Evolutionary conservation across 2,888 invertebrate genomes (phyloP).

Genomic region (Hetaerina titia): DNA sequence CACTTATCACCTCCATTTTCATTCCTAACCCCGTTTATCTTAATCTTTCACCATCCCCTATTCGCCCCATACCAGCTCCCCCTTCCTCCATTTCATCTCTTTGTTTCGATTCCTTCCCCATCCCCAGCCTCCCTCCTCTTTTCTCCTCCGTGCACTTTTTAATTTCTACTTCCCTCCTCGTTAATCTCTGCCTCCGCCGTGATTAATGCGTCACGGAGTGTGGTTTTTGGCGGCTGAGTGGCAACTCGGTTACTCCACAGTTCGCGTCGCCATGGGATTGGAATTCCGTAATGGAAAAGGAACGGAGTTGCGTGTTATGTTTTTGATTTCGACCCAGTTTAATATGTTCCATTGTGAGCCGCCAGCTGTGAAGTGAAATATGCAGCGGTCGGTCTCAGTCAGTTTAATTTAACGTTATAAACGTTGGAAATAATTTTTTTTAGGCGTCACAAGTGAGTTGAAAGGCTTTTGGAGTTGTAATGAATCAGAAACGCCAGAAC

Average conservation of each 20-base stretch:
- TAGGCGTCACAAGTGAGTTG: neutral
- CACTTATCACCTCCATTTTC: neutral
- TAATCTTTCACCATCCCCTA: neutral
- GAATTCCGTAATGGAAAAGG: conserved; percentile 22
- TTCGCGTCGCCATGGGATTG: neutral
- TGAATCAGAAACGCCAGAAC: neutral
- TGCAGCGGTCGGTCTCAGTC: conserved; percentile 19
- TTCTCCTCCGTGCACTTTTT: neutral
- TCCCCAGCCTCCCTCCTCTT: neutral
- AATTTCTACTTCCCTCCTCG: neutral
- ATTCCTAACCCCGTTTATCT: neutral
- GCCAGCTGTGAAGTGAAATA: conserved; percentile 19
- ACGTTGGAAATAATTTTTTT: neutral
- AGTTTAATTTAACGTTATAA: conserved; percentile 27
- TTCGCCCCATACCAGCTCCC: neutral
- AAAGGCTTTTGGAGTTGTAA: neutral
- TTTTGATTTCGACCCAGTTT: conserved; percentile 34
- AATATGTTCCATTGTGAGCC: conserved; percentile 9
- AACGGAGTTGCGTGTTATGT: conserved; percentile 35
- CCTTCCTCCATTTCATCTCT: neutral
- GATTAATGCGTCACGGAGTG: conserved; percentile 30
- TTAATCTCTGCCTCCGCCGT: conserved; percentile 23
- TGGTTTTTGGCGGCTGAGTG: conserved; percentile 32
- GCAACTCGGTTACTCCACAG: conserved; percentile 22
- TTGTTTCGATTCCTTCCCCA: neutral